Percentiles rank a stretch among this genome's conserved stretches.
These are phyloP conservation scores for Tyria jacobaeae DNA, from an alignment of 2,888 invertebrate species.

Conservation along the genomic window DNA sequence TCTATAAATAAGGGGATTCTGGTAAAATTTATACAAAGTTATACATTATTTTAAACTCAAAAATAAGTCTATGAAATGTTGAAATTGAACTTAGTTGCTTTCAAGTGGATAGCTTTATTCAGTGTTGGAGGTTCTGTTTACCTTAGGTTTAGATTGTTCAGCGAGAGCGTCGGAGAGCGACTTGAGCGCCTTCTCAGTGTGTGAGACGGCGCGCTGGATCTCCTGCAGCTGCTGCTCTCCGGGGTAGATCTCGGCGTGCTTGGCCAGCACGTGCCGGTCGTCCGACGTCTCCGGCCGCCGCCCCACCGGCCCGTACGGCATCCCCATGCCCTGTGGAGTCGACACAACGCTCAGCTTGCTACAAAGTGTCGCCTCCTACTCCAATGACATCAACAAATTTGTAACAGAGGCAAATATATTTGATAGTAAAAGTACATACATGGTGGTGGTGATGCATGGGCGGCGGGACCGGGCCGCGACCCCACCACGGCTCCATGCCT, in stretches of 20 bases:
- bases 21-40: too few species aligned
- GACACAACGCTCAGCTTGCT: too few species aligned
- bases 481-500: constrained; percentile 87
- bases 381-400: too few species aligned
- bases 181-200: constrained; percentile 97
- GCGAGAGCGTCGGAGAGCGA: constrained; percentile 96
- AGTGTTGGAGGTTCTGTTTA: too few species aligned
- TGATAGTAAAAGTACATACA: constrained; percentile 28
- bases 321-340: constrained; percentile 55
- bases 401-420: neutral
- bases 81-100: too few species aligned
- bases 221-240: constrained; percentile 95
- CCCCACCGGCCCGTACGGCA: constrained; percentile 81
- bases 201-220: constrained; percentile 96
- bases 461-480: constrained; percentile 78
- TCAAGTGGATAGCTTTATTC: too few species aligned
- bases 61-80: too few species aligned
- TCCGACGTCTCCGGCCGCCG: constrained; percentile 97
- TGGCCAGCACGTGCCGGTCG: constrained; percentile 97
- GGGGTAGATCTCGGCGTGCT: constrained; percentile 97
- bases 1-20: too few species aligned
- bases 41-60: too few species aligned
- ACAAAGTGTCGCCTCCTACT: too few species aligned
- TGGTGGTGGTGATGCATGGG: constrained; percentile 74
- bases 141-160: constrained; percentile 82